Base-by-base conservation (phyloP, 2,113 vertebrate species). In the Alligator mississippiensis region DNA sequence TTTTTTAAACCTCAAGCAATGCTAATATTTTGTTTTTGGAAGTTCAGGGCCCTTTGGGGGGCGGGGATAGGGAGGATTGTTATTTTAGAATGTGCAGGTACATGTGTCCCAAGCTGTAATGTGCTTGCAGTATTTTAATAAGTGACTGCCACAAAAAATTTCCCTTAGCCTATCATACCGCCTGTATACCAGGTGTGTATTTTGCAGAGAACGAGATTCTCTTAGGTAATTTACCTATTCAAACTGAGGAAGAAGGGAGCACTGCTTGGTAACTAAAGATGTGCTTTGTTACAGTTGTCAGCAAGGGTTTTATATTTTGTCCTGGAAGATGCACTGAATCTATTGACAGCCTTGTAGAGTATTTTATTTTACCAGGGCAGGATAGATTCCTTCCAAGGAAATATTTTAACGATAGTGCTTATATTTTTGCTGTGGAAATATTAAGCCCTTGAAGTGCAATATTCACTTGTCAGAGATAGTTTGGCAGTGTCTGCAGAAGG, bases 401-500 rank as follows among this genome's bases (percentile, higher is more conserved):
- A 30, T 58, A 55, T 74, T 85, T 85, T 34, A 21, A 77, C 63
- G 47, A 85, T 70, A 19, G 24, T 57, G 38, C 25, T 15, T 11
- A 5, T 47, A 47, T 47, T 47, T 47, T 47, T 47, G 47, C 47
- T 47, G 7, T 47, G 47, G 47, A 47, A 47, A 47, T 47, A 47
- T 47, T 47, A 47, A 83, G 54, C 28, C 19, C 16, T 1, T 1
- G 12, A 85, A 61, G n/a, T 54, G 19, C 81, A 62, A 64, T 34
- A 58, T 59, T 59, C 89, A 92, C 19, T 95, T 80, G 58, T 34
- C 89, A 92, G 30, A n/a, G 24, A 9, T 88, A 92, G 18, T 70
- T 86, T 89, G 74, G 47, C 81, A 86, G 12, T 82, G 25, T 30
- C 18, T 57, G 64, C 83, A 70, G 25, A 93, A 90, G 54, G 28